Conservation (phyloP, 2,797 vertebrate species). For the Chromobotia macracanthus region DNA sequence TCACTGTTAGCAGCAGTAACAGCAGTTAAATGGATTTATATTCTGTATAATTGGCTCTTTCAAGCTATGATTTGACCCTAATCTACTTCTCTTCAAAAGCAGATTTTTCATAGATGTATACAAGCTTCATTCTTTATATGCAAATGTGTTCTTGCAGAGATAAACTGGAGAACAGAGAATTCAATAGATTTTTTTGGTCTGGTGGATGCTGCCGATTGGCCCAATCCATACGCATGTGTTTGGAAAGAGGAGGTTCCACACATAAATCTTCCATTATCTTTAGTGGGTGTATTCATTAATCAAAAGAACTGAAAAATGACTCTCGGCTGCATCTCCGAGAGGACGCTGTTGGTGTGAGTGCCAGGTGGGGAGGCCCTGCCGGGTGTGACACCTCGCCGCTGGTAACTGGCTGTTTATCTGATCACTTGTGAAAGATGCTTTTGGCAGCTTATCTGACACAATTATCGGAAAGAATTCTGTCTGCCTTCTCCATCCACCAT, state of each 20-base stretch:
- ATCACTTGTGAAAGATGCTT: constrained; percentile 82
- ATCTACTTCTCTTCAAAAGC: too few species aligned
- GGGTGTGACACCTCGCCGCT: constrained; percentile 78
- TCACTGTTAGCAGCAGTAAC: too few species aligned
- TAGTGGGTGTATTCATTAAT: constrained; percentile 74
- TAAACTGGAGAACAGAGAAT: not conserved
- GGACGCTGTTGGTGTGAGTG: constrained; percentile 59
- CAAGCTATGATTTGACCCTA: too few species aligned
- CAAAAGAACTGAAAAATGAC: constrained; percentile 79
- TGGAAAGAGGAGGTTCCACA: constrained; percentile 47
- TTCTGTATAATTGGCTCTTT: too few species aligned
- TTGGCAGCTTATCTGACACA: constrained; percentile 86
- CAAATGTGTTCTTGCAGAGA: constrained; percentile 5
- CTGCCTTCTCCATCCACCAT: constrained; percentile 71
- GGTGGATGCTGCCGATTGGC: constrained; percentile 32
- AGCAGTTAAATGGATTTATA: too few species aligned
- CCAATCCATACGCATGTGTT: constrained; percentile 60
- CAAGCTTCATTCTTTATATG: not conserved
- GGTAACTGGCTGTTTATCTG: constrained; percentile 98
- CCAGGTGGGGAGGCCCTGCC: constrained; percentile 64
- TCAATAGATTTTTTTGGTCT: not conserved
- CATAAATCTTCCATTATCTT: constrained; percentile 74
- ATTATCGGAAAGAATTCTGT: constrained; percentile 89
- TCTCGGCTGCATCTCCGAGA: constrained; percentile 63
- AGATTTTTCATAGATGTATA: not conserved